Evolutionary conservation across 1,140 invertebrate genomes (phyloP).

Genomic region (Microplitis mediator): DNA sequence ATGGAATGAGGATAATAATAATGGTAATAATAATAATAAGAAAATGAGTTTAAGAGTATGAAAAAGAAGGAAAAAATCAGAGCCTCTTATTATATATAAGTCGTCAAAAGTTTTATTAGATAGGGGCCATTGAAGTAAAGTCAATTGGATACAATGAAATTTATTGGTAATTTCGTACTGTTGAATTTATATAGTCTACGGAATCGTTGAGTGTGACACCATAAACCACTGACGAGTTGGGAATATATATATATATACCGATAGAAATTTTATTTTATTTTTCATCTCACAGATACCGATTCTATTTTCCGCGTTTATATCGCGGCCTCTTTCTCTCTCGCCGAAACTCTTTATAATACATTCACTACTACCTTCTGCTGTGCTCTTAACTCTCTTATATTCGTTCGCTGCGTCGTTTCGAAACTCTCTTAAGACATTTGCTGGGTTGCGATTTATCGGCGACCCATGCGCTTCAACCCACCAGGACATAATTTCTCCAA

Average conservation of each 20-base stretch:
- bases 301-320: too few relatives aligned
- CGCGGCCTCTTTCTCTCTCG: too few relatives aligned
- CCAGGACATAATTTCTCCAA: conserved; percentile 12
- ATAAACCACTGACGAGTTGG: conserved; percentile 10
- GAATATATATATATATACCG: too few relatives aligned
- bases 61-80: not conserved
- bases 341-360: not conserved
- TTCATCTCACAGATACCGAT: too few relatives aligned
- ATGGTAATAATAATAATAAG: too few relatives aligned
- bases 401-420: not conserved
- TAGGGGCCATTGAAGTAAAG: not conserved
- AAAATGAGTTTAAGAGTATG: not conserved
- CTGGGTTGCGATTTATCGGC: conserved; percentile 7
- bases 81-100: not conserved
- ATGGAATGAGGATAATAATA: too few relatives aligned
- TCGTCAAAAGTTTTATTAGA: conserved; percentile 15
- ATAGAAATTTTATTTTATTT: too few relatives aligned
- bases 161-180: conserved; percentile 1
- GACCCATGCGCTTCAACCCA: conserved; percentile 11
- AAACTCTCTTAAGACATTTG: conserved; percentile 1
- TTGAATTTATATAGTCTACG: not conserved
- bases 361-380: not conserved
- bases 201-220: conserved; percentile 11
- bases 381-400: not conserved
- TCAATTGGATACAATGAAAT: conserved; percentile 15